Evolutionary conservation across 92 coral and sea anemone genomes (phyloP).

Genomic region (Parazoanthus swiftii): DNA sequence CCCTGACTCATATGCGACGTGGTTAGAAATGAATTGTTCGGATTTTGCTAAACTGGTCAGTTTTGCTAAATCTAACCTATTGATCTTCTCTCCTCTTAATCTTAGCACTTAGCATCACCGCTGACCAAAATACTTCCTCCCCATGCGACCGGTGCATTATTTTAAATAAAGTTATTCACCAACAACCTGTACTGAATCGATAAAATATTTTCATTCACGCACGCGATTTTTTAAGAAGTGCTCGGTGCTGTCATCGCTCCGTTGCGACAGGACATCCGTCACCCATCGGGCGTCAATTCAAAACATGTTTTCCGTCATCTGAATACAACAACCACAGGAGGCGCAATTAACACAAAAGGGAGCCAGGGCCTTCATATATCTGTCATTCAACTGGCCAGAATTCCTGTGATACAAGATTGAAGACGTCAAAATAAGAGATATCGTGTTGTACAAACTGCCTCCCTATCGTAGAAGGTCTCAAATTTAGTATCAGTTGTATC

Average conservation of each 20-base stretch:
- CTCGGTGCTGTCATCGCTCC: background rate
- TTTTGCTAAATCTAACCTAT: background rate
- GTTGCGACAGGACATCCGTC: background rate
- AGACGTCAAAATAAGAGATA: background rate
- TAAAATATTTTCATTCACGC: background rate
- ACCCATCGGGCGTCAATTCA: background rate
- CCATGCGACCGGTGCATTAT: background rate
- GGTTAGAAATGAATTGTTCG: background rate
- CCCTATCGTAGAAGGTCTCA: background rate
- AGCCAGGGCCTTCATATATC: background rate
- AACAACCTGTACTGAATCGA: background rate
- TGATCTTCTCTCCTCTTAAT: background rate
- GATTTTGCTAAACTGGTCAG: background rate
- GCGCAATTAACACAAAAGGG: background rate
- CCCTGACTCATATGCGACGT: background rate
- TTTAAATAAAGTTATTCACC: background rate
- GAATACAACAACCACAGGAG: background rate
- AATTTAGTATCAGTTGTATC: background rate
- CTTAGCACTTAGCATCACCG: too few relatives aligned
- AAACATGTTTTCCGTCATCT: background rate
- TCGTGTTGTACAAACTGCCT: background rate
- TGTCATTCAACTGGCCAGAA: background rate
- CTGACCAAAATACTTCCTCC: background rate
- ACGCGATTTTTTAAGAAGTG: background rate
- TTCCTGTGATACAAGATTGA: background rate